Evolutionary conservation across 1,140 invertebrate species (phyloP), one percentile per base, ranked within the genome.

Genomic region (Aphelenchoides fujianensis): DNA sequence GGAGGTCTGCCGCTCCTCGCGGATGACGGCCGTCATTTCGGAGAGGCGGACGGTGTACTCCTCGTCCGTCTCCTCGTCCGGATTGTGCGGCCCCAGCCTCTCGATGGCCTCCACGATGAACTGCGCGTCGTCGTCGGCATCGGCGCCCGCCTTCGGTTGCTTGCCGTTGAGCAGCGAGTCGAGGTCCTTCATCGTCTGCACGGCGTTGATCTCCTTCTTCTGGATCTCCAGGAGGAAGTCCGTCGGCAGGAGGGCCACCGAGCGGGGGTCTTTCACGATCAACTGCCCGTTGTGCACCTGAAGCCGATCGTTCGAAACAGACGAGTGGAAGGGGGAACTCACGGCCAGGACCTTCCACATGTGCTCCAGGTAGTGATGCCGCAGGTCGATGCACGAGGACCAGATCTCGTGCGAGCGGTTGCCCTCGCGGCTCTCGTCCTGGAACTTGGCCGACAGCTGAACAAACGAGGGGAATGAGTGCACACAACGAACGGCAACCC

Each of bases 241-340:
- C 7, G 73, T 72, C 1, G 80, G 80, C 2, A 82, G 30, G 34
- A 82, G 82, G 3, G 72, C 82, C 3, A 83, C n/a, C 67, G 57
- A 41, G 30, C 68, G 19, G 31, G 57, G 36, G 41, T 59, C 19
- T 35, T 74, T 28, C 55, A 48, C 36, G 31, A 68, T 9, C 32
- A 2, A 19, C 12, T 36, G 67, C 30, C 57, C 72, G 57, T 70
- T 72, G n/a, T 35, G 28, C 1, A 75, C 54, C 74, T 78, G n/a
- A n/a, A n/a, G n/a, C n/a, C n/a, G n/a, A n/a, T n/a, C n/a, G n/a
- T n/a, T n/a, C n/a, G n/a, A n/a, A n/a, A n/a, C n/a, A n/a, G n/a
- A n/a, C n/a, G n/a, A n/a, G n/a, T n/a, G n/a, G n/a, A n/a, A n/a
- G n/a, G 3, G 34, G n/a, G 1, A 16, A 30, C 32, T 9, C 12